Percentiles rank a stretch among this genome's conserved stretches.
Evolutionary conservation across 2,888 invertebrate species (phyloP).

Genomic region (Machimus rusticus): DNA sequence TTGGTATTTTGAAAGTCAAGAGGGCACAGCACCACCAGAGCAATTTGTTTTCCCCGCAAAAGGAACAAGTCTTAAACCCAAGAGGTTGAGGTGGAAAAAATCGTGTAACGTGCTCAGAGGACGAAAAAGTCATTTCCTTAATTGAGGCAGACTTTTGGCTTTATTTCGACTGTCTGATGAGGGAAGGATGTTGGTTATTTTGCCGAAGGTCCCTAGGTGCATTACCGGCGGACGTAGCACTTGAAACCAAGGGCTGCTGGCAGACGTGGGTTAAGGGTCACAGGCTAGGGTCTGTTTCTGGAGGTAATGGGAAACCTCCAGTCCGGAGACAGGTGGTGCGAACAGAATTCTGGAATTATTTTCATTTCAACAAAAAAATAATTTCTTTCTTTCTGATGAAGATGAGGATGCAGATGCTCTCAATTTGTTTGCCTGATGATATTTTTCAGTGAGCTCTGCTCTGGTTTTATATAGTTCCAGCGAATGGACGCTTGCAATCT

Average conservation of each 20-base stretch:
- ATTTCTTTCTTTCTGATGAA: constrained; percentile 20
- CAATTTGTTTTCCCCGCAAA: not conserved
- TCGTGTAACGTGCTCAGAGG: not conserved
- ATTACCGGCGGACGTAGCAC: constrained; percentile 14
- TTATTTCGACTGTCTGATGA: not conserved
- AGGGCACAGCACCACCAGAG: not conserved
- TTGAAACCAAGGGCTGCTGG: not conserved
- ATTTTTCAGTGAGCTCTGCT: not conserved
- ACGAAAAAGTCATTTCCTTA: not conserved
- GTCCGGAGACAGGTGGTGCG: constrained; percentile 18
- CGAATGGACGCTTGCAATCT: not conserved
- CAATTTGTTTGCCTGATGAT: not conserved
- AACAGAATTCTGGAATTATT: constrained; percentile 5
- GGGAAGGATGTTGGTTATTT: constrained; percentile 9
- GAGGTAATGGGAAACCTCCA: not conserved
- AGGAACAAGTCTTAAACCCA: not conserved
- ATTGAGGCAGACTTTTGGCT: not conserved
- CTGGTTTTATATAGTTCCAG: not conserved
- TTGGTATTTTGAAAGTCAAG: not conserved
- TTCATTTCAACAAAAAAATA: not conserved
- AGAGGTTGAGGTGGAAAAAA: not conserved
- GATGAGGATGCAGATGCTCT: constrained; percentile 43
- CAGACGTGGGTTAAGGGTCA: not conserved
- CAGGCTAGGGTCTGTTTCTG: not conserved
- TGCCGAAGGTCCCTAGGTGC: not conserved